Base-by-base conservation (phyloP, 2,797 vertebrate genomes). In the Sebastes variabilis region DNA sequence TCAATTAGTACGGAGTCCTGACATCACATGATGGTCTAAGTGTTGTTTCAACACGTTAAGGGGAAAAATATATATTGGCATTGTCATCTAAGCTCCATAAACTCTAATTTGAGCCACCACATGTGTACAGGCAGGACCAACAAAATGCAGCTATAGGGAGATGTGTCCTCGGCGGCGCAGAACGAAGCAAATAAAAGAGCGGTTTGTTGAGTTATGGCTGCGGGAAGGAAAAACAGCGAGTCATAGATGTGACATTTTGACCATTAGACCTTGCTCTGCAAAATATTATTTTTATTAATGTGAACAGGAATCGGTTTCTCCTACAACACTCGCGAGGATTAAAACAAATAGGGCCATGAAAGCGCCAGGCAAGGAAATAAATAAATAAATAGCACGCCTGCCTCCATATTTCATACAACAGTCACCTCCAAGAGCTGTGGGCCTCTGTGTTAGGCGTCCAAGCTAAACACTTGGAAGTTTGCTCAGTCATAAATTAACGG, bases 211-310 rank as follows among this genome's bases (percentile, higher is more conserved):
- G 86, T 95, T 95, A 94, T 80, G 89, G 82, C 84, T 69, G 72
- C 18, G 77, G 82, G 80, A 81, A 64, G 87, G 88, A 84, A 88
- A 93, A 93, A 87, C 82, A 91, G 84, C 76, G 90, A 82, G 88
- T 89, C 87, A 90, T 89, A 82, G 87, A 93, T 89, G 93, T 95
- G 94, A 95, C 94, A 94, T 93, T 94, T 93, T 91, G 93, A 95
- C 94, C 94, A 95, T 95, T 94, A 94, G 92, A 94, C 91, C 92
- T 90, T 54, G 83, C 88, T 86, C 93, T 67, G 89, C 93, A 96
- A 96, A 96, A 96, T 95, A 95, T 96, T 95, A 96, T 96, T 95
- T 96, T 96, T 96, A 96, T 96, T 96, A 96, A 96, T 93, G 94
- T 87, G 92, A 93, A 94, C 94, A 95, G 95, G 93, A 96, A 96